A percentile compares a stretch with the other conserved stretches of the same genome.
These are phyloP conservation scores for Gallinago nigripennis DNA, from an alignment of 2,797 vertebrate species.

Conservation along the genomic window DNA sequence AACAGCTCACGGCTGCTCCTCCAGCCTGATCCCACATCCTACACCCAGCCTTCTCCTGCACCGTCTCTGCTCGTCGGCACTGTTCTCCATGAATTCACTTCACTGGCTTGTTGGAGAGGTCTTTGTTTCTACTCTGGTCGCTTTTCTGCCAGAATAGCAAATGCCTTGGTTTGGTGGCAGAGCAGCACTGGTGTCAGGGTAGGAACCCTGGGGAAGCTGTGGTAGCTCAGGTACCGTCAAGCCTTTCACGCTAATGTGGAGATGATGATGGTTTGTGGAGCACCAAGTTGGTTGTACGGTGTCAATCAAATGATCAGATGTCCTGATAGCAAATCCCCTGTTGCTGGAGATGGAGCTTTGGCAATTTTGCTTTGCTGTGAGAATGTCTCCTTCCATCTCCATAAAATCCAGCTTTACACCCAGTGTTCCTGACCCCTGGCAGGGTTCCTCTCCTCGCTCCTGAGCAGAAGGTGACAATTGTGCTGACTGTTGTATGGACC, in stretches of 20 bases:
- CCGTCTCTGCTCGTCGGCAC: not conserved
- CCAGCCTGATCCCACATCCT: not conserved
- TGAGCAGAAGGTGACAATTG: not conserved
- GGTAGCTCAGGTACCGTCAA: not conserved
- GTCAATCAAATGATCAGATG: not conserved
- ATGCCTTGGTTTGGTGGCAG: not conserved
- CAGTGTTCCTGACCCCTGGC: not conserved
- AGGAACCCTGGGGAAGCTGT: not conserved
- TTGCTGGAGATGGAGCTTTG: not conserved
- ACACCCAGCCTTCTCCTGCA: fast-evolving
- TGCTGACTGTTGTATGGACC: not conserved
- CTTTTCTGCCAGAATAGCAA: not conserved
- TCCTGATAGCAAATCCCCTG: not conserved
- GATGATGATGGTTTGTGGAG: not conserved
- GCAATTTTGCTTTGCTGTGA: not conserved
- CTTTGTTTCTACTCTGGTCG: not conserved
- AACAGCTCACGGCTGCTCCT: not conserved
- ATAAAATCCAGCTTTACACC: not conserved
- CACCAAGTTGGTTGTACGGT: fast-evolving
- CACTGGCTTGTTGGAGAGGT: not conserved
- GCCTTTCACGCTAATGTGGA: not conserved
- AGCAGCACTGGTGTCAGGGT: not conserved
- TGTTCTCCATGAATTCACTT: not conserved
- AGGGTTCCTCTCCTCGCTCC: not conserved
- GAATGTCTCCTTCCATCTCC: not conserved